A percentile compares a stretch with the other conserved stretches of the same genome.
These are phyloP conservation scores for Salvelinus alpinus DNA, from an alignment of 2,113 vertebrate genomes.

Conservation along the genomic window DNA sequence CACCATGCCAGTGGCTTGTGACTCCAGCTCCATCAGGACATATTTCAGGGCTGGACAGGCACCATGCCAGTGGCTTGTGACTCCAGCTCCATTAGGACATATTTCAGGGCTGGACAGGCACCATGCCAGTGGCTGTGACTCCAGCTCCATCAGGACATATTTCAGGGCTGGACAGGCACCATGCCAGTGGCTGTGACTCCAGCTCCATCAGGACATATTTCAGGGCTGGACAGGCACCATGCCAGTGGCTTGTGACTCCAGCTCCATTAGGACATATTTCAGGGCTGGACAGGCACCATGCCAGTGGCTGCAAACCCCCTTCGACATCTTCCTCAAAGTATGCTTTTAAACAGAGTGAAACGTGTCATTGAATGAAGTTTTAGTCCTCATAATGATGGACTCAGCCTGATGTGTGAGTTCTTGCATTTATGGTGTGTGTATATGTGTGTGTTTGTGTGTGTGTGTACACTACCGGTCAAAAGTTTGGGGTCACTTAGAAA, in stretches of 20 bases:
- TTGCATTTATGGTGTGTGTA: neutral
- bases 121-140: too few species aligned
- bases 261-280: constrained; percentile 33
- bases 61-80: constrained; percentile 51
- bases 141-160: too few species aligned
- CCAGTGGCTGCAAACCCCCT: constrained; percentile 56
- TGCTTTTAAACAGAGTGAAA: constrained; percentile 73
- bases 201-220: constrained; percentile 66
- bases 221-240: constrained; percentile 45
- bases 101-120: constrained; percentile 57
- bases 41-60: constrained; percentile 57
- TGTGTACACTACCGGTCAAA: too few species aligned
- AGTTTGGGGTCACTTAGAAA: too few species aligned
- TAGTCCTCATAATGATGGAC: constrained; percentile 59
- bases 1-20: constrained; percentile 57
- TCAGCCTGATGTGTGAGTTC: constrained; percentile 12
- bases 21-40: too few species aligned
- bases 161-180: too few species aligned
- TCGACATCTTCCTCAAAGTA: constrained; percentile 59
- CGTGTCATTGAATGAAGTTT: constrained; percentile 67
- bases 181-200: constrained; percentile 49
- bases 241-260: constrained; percentile 50
- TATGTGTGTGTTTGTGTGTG: too few species aligned
- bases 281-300: constrained; percentile 47
- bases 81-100: too few species aligned